A percentile compares a stretch with the other conserved stretches of the same genome.
These are phyloP conservation scores for Eulemur rufifrons DNA, from an alignment of 2,113 vertebrate species.

Conservation along the genomic window DNA sequence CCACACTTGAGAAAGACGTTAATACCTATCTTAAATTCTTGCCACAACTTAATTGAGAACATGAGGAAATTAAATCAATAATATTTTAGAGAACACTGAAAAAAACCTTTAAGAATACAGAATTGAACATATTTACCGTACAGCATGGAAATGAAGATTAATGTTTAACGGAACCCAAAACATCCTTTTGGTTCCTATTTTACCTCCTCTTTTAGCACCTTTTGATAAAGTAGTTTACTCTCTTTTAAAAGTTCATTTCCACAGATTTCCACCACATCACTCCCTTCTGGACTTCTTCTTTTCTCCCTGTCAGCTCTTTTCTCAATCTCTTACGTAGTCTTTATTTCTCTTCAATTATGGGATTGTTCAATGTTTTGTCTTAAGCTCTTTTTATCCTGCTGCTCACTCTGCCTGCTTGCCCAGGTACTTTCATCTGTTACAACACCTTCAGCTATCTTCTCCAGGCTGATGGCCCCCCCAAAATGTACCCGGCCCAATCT, in stretches of 20 bases:
- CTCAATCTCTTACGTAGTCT: not conserved
- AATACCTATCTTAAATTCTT: not conserved
- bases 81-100: not conserved
- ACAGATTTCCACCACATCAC: not conserved
- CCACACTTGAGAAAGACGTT: not conserved
- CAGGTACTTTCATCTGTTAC: too few relatives aligned
- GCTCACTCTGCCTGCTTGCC: not conserved
- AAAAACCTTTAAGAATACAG: not conserved
- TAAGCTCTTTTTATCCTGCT: not conserved
- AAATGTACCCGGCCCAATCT: rapidly evolving
- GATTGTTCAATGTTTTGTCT: not conserved
- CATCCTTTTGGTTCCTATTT: not conserved
- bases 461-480: not conserved
- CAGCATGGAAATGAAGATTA: not conserved
- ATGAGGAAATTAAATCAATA: not conserved
- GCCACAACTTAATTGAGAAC: not conserved
- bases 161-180: not conserved
- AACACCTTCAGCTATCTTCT: not conserved
- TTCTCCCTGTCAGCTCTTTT: not conserved
- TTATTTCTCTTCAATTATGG: not conserved
- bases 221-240: not conserved
- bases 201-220: not conserved
- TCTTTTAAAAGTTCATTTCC: not conserved
- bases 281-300: not conserved
- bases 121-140: not conserved